Evolutionary conservation across 2,113 vertebrate genomes (phyloP), one percentile per base, ranked within the genome.

Genomic region (Hirundichthys speculiger): DNA sequence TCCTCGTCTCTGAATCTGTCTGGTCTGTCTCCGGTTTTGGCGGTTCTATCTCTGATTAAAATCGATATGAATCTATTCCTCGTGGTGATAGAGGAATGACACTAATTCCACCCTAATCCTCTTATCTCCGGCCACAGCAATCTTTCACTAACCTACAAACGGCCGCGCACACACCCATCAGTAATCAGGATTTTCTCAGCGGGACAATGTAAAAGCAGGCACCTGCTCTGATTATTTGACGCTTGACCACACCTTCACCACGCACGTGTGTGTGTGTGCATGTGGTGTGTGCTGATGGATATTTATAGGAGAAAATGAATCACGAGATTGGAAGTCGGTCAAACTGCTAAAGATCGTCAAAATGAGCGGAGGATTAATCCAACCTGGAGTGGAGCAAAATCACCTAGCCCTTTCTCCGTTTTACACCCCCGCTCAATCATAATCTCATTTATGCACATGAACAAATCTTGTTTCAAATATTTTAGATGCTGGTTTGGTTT

Each of bases 61-160:
- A 90, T 90, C 79, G 68, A 92, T 90, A 88, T 88, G 79, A 90
- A 89, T 86, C 70, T 77, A 86, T 88, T 89, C 65, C 72, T 81
- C 77, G 9, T 9, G 20, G 72, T 62, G 63, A 85, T 77, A 74
- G 72, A 88, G 81, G 90, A 91, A 91, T 89, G 89, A 92, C 90
- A 90, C 87, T 89, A 90, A 92, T 91, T 90, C 90, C 85, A 64
- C 73, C 2, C 50, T 86, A 92, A 92, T 92, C 90, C 88, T 91
- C 89, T 92, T 91, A 92, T 84, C 79, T 48, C 54, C 56, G 42
- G 74, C 88, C 84, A 71, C 79, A 69, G 84, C 81, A 90, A 90
- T 90, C 85, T 90, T 91, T 88, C 85, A 70, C 82, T 87, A 88
- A 87, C 86, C 89, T 88, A 91, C 90, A 86, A 85, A 87, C 83